Base-by-base conservation (phyloP, 35 echinoderm and acorn worm species). In the Apostichopus parvimensis region DNA sequence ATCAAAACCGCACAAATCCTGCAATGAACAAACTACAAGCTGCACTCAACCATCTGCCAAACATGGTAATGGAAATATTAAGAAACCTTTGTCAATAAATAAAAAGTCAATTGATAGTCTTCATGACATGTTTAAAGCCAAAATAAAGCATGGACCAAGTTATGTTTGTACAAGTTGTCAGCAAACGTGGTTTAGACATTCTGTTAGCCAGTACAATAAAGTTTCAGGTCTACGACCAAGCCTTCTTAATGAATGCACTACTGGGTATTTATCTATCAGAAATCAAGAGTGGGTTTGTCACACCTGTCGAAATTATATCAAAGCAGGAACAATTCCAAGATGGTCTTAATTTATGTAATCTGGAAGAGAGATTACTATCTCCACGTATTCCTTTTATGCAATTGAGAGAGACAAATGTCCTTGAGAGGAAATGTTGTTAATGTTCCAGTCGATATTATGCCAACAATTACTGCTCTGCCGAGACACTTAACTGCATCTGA, bases 371-470 rank as follows among this genome's bases (percentile, higher is more conserved):
- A 72, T 68, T 87, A 21, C 6, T 87, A 68, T 87, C 60, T 68
- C 86, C 86, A 66, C 60, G 86, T 87, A 87, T 87, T 28, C 60
- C 86, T 54, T 87, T 61, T 4, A 71, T 82, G 79, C 79, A 82
- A 57, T n/a, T 82, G 45, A 82, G 79, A 57, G 34, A 82, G 82
- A n/a, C 92, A 92, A 53, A 22, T 85, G 10, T 92, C 91, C 8
- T 87, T 92, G 6, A 83, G 73, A 54, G 91, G 91, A 5, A 92
- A n/a, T 92, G 80, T 91, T 87, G 91, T 92, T 5, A 92, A 92
- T 92, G 91, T 92, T 86, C 80, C 80, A 70, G 78, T 83, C 45
- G 91, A 92, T 88, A 56, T 93, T 24, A 73, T 68, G 54, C 81
- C 81, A 21, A 92, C 81, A 24, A 20, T 92, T 14, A 68, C 62